Conservation (phyloP, 2,113 vertebrate genomes). For the Cololabis saira region DNA sequence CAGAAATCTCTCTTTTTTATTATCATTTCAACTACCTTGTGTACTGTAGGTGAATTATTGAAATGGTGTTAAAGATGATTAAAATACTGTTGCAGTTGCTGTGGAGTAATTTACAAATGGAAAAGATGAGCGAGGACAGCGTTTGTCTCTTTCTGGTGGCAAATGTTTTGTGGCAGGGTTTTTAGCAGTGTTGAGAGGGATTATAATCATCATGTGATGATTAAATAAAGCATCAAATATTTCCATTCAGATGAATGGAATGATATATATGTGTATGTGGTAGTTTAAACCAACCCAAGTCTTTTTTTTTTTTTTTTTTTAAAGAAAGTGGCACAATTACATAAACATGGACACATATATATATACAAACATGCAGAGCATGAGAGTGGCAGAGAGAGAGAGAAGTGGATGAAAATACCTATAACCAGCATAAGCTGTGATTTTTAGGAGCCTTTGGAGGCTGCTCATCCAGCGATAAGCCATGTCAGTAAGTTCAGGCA, state of each 20-base stretch:
- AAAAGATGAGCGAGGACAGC: slow-evolving; percentile 17
- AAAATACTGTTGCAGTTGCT: slow-evolving; percentile 43
- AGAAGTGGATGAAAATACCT: slow-evolving; percentile 10
- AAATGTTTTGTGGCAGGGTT: slow-evolving; percentile 12
- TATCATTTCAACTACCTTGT: slow-evolving; percentile 29
- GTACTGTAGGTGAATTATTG: slow-evolving; percentile 53
- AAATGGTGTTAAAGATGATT: slow-evolving; percentile 63
- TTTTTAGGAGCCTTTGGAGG: slow-evolving; percentile 30
- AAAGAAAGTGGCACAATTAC: not conserved
- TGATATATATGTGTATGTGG: not conserved
- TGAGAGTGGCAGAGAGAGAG: not conserved
- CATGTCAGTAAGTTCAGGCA: slow-evolving; percentile 39
- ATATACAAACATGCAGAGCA: not conserved
- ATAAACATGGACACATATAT: too few species aligned
- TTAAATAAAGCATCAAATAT: not conserved
- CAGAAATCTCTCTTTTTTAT: slow-evolving; percentile 55
- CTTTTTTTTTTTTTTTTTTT: not conserved
- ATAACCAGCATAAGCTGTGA: slow-evolving; percentile 27
- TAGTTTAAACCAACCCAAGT: too few species aligned
- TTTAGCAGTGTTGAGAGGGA: slow-evolving; percentile 19
- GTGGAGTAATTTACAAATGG: slow-evolving; percentile 69
- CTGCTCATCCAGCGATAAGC: slow-evolving; percentile 48
- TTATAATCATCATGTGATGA: slow-evolving; percentile 60
- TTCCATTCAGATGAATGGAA: not conserved
- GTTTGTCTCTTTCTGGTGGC: slow-evolving; percentile 16